Base-by-base conservation (phyloP, 2,888 invertebrate genomes). In the Archips crataeganus region DNA sequence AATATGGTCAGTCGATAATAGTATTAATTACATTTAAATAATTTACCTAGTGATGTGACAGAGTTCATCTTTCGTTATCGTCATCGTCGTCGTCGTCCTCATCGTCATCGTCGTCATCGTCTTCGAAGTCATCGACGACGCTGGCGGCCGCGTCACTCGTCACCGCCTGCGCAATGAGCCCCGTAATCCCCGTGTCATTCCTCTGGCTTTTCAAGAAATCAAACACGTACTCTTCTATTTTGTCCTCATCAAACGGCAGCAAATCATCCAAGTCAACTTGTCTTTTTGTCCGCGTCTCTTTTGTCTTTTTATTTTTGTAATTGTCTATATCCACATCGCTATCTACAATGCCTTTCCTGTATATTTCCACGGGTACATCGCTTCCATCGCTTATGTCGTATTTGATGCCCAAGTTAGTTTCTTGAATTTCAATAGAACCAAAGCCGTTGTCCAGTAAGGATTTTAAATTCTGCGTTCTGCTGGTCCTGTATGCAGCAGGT, bases 321-420 rank as follows among this genome's bases (percentile, higher is more conserved):
- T 83, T 77, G 80, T 94, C 91, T 76, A 85, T 79, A 74, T 90
- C 91, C 77, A 91, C 91, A 77, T 94, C 95, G 76, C 90, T 94
- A 74, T 96, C 95, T 2, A 96, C 96, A 70, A 95, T 95, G 10
- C 96, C 96, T 85, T 95, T 95, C 81, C 94, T 92, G 81, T 96
- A 96, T 79, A 94, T 90, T 84, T 96, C 96, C 75, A 93, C 83
- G 1, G 95, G 95, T 10, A 92, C 92, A 5, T 95, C 90, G 76
- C 94, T 90, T 13, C 94, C 94, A 75, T 95, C 94, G 71, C 94
- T 95, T 1, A 96, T 95, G 75, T 95, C 95, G 78, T 95, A 96
- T 79, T 95, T 94, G 54, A 94, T 94, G 42, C 95, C 95, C 59
- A 96, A 75, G 82, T 95, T 95, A 6, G 95, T 87, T 87, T 96